Evolutionary conservation across 2,113 vertebrate species (phyloP).

Genomic region (Oophaga pumilio): DNA sequence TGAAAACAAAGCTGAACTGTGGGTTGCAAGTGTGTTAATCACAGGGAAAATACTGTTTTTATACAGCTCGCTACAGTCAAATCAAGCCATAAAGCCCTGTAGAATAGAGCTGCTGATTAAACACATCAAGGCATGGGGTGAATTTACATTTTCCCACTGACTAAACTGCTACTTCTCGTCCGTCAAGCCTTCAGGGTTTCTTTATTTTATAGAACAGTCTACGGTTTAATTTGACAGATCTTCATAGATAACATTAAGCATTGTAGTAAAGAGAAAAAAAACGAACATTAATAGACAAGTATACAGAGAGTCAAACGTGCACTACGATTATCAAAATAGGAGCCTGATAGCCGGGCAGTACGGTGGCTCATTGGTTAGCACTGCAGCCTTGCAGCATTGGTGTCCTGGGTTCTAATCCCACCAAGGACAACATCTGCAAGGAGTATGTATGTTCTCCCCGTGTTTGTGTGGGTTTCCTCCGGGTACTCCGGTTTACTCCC

Average conservation of each 20-base stretch:
- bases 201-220: background rate
- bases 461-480: no score
- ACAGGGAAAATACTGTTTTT: constrained; percentile 39
- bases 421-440: no score
- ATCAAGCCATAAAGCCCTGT: constrained; percentile 42
- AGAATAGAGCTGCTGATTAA: constrained; percentile 30
- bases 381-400: no score
- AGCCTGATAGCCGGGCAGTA: no score
- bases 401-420: no score
- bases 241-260: background rate
- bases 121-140: constrained; percentile 13
- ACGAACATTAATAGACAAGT: background rate
- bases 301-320: background rate
- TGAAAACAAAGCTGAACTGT: constrained; percentile 48
- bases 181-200: background rate
- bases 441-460: no score
- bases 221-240: background rate
- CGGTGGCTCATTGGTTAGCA: no score
- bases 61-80: constrained; percentile 35
- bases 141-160: constrained; percentile 18
- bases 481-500: no score
- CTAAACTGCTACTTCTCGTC: constrained; percentile 13
- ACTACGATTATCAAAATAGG: no score
- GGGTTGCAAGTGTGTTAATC: constrained; percentile 47
- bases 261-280: background rate